Evolutionary conservation across 37 sponge, comb jelly and placozoan genomes (phyloP).

Genomic region (Crambe crambe): DNA sequence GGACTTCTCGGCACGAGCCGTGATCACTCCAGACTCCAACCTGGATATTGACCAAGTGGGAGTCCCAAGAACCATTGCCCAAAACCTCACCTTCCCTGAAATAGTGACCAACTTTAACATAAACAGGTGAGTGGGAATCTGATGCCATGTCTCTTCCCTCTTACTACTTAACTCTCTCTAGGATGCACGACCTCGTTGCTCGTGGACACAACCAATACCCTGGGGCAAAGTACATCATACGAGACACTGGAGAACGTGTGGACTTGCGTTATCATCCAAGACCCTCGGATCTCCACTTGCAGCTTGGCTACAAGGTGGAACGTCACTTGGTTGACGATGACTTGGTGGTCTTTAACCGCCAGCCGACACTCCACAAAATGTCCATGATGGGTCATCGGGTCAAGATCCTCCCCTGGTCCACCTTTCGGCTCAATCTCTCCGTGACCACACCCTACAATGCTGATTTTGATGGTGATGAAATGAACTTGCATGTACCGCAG

Average conservation of each 20-base stretch:
- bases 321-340: conserved; percentile 95
- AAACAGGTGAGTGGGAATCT: conserved; percentile 67
- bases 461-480: conserved; percentile 99
- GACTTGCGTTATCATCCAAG: conserved; percentile 97
- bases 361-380: conserved; percentile 99
- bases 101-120: conserved; percentile 98
- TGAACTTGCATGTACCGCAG: conserved; percentile 99
- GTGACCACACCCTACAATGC: conserved; percentile 99
- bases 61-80: conserved; percentile 95
- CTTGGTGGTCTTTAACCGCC: conserved; percentile 96
- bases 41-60: conserved; percentile 97
- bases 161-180: conserved; percentile 19
- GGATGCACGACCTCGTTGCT: conserved; percentile 88
- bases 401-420: conserved; percentile 98
- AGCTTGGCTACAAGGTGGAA: conserved; percentile 94
- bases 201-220: conserved; percentile 96
- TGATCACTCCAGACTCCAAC: conserved; percentile 98
- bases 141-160: not conserved
- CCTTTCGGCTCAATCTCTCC: conserved; percentile 97
- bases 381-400: conserved; percentile 99
- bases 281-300: conserved; percentile 94
- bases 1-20: conserved; percentile 99
- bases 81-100: conserved; percentile 98
- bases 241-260: conserved; percentile 96
- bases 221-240: conserved; percentile 99